Evolutionary conservation across 2,888 invertebrate genomes (phyloP).

Genomic region (Junonia oenone): DNA sequence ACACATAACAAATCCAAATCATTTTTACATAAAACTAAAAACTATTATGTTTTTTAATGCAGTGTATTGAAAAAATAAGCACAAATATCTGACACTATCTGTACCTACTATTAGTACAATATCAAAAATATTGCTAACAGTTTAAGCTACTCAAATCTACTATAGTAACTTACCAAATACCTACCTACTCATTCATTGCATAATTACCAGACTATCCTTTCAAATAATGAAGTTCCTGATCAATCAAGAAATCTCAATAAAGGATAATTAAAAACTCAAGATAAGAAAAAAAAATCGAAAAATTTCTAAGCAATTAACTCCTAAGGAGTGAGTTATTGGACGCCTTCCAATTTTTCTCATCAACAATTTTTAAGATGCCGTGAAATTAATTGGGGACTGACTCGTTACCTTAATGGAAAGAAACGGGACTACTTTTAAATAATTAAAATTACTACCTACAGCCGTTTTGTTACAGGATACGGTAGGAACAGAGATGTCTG

Average conservation of each 20-base stretch:
- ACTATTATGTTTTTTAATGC: too few species aligned
- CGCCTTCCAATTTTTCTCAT: constrained; percentile 35
- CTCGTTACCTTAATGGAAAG: constrained; percentile 31
- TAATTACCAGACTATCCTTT: too few species aligned
- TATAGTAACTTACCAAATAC: too few species aligned
- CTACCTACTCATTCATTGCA: too few species aligned
- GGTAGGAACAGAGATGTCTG: not conserved
- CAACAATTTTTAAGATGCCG: constrained; percentile 34
- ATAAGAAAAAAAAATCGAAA: not conserved
- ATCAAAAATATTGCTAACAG: too few species aligned
- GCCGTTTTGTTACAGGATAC: constrained; percentile 13
- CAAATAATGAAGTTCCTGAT: not conserved
- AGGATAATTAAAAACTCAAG: constrained; percentile 1
- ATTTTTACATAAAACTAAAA: too few species aligned
- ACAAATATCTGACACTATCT: too few species aligned
- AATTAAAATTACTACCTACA: constrained; percentile 30
- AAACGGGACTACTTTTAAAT: constrained; percentile 30
- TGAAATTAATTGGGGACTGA: constrained; percentile 36
- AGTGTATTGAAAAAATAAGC: too few species aligned
- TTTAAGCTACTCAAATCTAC: too few species aligned
- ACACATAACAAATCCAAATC: too few species aligned
- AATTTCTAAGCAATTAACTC: constrained; percentile 37
- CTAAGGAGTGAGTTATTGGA: constrained; percentile 37
- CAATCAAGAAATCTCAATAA: not conserved
- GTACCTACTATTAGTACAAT: too few species aligned